Evolutionary conservation across 2,797 vertebrate genomes (phyloP).

Genomic region (Gastrophryne carolinensis): DNA sequence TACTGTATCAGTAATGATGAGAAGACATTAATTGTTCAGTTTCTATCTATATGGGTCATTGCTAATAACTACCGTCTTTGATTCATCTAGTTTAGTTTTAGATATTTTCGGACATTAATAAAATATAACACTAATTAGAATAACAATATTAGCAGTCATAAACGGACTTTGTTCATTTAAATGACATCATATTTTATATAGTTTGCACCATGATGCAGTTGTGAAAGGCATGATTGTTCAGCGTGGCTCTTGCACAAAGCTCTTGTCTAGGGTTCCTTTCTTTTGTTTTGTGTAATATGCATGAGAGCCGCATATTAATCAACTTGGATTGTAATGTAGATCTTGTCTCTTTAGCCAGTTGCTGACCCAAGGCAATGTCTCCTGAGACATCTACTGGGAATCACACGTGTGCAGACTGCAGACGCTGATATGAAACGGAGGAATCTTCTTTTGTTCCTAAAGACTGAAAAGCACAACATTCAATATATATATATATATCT

Average conservation of each 20-base stretch:
- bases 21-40: too few relatives aligned
- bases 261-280: background rate
- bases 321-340: constrained; percentile 5
- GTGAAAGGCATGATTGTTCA: background rate
- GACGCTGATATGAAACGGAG: background rate
- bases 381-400: background rate
- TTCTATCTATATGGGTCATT: too few relatives aligned
- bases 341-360: background rate
- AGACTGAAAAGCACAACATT: too few relatives aligned
- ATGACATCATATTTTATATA: background rate
- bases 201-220: background rate
- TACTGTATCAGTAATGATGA: too few relatives aligned
- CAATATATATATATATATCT: too few relatives aligned
- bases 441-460: constrained; percentile 11
- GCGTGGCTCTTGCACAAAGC: background rate
- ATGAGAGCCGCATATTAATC: background rate
- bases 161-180: background rate
- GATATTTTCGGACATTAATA: too few relatives aligned
- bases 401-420: background rate
- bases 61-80: too few relatives aligned
- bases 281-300: background rate
- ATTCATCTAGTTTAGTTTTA: too few relatives aligned
- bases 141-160: too few relatives aligned
- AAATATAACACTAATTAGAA: too few relatives aligned
- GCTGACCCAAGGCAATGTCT: background rate